Conservation (phyloP, 1,140 invertebrate species). For the Achroia grisella region DNA sequence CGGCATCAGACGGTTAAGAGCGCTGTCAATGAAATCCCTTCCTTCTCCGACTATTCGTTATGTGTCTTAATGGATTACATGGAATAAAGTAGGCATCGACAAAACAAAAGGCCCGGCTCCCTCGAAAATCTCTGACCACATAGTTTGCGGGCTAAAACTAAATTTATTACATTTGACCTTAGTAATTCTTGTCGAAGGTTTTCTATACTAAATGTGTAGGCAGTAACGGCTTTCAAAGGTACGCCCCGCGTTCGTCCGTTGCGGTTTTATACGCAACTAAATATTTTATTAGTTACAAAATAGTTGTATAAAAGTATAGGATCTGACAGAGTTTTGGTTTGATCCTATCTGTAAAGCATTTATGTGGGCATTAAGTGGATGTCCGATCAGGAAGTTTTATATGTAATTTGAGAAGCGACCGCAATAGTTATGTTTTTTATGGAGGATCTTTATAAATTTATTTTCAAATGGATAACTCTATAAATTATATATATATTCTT, state of each 20-base stretch:
- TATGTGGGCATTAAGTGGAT: conserved; percentile 7
- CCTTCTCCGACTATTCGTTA: conserved; percentile 51
- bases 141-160: conserved; percentile 63
- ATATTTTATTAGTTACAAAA: conserved; percentile 65
- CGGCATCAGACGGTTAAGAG: conserved; percentile 51
- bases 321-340: conserved; percentile 21
- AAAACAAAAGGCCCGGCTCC: conserved; percentile 55
- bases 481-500: no score
- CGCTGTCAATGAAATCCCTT: conserved; percentile 56
- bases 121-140: conserved; percentile 60
- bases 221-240: conserved; percentile 55
- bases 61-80: conserved; percentile 66
- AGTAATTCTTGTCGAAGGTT: conserved; percentile 62
- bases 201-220: conserved; percentile 50
- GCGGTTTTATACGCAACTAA: conserved; percentile 57
- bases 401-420: not conserved
- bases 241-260: conserved; percentile 33
- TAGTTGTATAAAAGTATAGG: conserved; percentile 45
- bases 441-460: no score
- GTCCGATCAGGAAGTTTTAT: conserved; percentile 9
- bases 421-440: not conserved
- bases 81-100: conserved; percentile 65
- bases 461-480: no score
- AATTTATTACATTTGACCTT: conserved; percentile 70
- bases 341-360: conserved; percentile 19